These are phyloP conservation scores for Muscidifurax raptorellus DNA, from an alignment of 1,140 invertebrate genomes.

Conservation along the genomic window DNA sequence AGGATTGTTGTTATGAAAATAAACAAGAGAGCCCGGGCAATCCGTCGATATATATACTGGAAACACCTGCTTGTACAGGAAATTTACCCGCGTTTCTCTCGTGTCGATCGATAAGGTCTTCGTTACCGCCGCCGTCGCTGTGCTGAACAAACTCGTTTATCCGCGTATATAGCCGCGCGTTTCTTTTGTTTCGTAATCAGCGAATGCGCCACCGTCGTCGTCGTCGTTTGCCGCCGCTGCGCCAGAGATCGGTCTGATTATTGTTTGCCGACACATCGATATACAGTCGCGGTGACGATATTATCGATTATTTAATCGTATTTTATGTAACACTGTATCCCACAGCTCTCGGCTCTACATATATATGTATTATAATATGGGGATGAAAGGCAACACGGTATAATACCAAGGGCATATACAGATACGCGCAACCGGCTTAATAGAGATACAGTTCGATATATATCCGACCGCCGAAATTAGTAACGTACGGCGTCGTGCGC, in stretches of 20 bases:
- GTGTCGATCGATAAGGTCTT: constrained; percentile 41
- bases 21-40: not conserved
- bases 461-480: constrained; percentile 8
- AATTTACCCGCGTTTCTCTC: constrained; percentile 34
- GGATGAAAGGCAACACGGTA: too few species aligned
- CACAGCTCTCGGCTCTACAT: too few species aligned
- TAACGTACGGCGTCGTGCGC: not conserved
- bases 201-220: not conserved
- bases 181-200: constrained; percentile 37
- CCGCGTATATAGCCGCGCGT: not conserved
- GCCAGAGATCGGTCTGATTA: not conserved
- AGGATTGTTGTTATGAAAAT: constrained; percentile 33
- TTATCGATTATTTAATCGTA: not conserved
- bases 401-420: not conserved
- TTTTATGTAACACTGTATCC: not conserved
- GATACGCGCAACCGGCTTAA: not conserved
- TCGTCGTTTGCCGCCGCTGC: not conserved
- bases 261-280: not conserved
- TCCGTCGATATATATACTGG: not conserved
- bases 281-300: not conserved
- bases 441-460: not conserved
- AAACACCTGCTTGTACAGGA: constrained; percentile 39
- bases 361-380: too few species aligned
- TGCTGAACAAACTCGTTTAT: constrained; percentile 25
- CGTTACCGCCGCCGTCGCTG: not conserved